Evolutionary conservation across 2,113 vertebrate genomes (phyloP).

Genomic region (Pristiophorus japonicus): DNA sequence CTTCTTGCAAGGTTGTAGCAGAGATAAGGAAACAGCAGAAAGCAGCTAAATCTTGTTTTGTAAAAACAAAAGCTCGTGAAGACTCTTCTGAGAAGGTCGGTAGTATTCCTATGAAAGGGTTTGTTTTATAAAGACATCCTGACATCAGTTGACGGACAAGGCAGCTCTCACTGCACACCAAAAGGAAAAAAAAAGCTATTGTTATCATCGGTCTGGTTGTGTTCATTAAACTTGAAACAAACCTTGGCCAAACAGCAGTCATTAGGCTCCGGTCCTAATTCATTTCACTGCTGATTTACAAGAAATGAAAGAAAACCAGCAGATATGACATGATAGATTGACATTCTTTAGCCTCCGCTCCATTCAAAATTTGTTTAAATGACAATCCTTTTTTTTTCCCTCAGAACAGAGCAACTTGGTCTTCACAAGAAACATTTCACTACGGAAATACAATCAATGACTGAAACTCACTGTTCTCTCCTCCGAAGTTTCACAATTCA

Average conservation of each 20-base stretch:
- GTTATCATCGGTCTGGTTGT: neutral
- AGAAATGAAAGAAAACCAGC: neutral
- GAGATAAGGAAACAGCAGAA: slow-evolving; percentile 62
- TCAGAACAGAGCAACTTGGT: neutral
- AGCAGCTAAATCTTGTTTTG: slow-evolving; percentile 37
- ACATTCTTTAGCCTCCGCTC: neutral
- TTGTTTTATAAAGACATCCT: neutral
- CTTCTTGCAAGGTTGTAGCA: slow-evolving; percentile 54
- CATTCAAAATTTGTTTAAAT: slow-evolving; percentile 20
- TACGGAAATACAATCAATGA: neutral
- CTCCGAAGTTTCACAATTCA: neutral
- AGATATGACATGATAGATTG: neutral
- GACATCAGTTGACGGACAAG: neutral
- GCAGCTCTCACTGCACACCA: neutral
- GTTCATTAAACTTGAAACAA: neutral
- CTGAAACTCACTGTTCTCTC: neutral
- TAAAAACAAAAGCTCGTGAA: slow-evolving; percentile 23
- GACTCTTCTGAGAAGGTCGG: slow-evolving; percentile 26
- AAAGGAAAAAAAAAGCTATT: neutral
- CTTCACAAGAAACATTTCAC: neutral
- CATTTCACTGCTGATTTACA: neutral
- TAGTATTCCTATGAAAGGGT: neutral
- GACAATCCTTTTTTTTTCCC: neutral
- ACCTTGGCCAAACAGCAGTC: neutral
- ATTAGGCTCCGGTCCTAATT: neutral